Base-by-base conservation (phyloP, 2,888 invertebrate genomes). In the Leucoma salicis region DNA sequence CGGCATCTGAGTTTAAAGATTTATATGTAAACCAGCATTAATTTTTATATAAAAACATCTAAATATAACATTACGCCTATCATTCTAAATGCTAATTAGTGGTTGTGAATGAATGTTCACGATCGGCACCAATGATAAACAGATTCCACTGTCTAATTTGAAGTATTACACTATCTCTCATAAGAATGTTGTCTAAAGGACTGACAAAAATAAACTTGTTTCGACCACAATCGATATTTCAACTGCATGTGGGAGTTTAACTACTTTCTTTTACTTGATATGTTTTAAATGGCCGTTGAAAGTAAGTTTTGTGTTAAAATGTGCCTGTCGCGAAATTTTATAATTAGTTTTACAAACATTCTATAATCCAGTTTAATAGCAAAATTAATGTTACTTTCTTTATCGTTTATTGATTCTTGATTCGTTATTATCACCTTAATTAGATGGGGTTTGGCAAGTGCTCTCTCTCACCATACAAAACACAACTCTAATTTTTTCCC, bases 151-250 rank as follows among this genome's bases (percentile, higher is more conserved):
- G 2, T 21, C 21, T 21, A 21, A 21, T 21, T 21, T 21, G 6
- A 8, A 8, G 8, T 21, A 21, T 21, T 21, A 21, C 21, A 4
- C 8, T 21, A 21, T 21, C 2, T 18, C 49, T 35, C 25, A 28
- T 6, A 38, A 43, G 57, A 53, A 56, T 57, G 50, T 31, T 4
- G 42, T 36, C 31, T 12, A 35, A 43, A 58, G 55, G 43, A 45
- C 45, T 24, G 24, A 14, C 35, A 39, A 15, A 38, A 15, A 14
- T 12, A 39, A 39, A 43, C 43, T 14, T 1, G 43, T 39, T 43
- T 31, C 8, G 27, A 34, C 37, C 35, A 25, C 41, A 18, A 8
- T 31, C 13, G 31, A 42, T 36, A 33, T 38, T 24, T 31, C 21
- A 35, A 31, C 25, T 25, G 25, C 25, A 31, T 12, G 43, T 44